Evolutionary conservation across 2,113 vertebrate species (phyloP).

Genomic region (Emydura subglobosa): DNA sequence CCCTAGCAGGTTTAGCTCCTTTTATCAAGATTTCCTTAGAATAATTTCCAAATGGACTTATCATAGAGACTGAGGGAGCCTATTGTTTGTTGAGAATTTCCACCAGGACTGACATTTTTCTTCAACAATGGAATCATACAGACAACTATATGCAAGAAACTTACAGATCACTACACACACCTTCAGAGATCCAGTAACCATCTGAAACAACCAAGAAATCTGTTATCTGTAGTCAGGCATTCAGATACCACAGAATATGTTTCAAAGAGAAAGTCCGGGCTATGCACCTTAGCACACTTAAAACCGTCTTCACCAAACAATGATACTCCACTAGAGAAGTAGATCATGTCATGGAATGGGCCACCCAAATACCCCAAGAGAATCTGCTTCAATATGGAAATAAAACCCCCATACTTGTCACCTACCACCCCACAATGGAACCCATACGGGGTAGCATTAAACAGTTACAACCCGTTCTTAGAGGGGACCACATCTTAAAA

Average conservation of each 20-base stretch:
- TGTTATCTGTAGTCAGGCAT: not conserved
- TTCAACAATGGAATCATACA: not conserved
- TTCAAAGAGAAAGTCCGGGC: not conserved
- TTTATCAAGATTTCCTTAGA: not conserved
- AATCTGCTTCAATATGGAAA: not conserved
- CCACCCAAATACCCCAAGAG: not conserved
- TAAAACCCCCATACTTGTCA: not conserved
- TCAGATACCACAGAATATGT: not conserved
- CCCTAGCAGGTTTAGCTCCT: not conserved
- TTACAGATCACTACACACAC: not conserved
- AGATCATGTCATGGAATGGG: not conserved
- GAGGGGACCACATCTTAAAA: not conserved
- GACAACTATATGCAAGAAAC: not conserved
- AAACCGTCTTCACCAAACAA: not conserved
- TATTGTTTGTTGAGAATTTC: constrained; percentile 32
- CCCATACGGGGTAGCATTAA: not conserved
- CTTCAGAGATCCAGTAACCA: not conserved
- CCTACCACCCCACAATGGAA: not conserved
- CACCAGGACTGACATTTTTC: constrained; percentile 61
- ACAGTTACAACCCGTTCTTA: not conserved
- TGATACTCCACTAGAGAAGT: not conserved
- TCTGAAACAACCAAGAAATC: not conserved
- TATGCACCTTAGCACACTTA: not conserved
- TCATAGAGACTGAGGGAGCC: constrained; percentile 59
- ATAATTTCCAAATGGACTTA: constrained; percentile 48